Base-by-base conservation (phyloP, 2,888 invertebrate species). In the Ligdia adustata region DNA sequence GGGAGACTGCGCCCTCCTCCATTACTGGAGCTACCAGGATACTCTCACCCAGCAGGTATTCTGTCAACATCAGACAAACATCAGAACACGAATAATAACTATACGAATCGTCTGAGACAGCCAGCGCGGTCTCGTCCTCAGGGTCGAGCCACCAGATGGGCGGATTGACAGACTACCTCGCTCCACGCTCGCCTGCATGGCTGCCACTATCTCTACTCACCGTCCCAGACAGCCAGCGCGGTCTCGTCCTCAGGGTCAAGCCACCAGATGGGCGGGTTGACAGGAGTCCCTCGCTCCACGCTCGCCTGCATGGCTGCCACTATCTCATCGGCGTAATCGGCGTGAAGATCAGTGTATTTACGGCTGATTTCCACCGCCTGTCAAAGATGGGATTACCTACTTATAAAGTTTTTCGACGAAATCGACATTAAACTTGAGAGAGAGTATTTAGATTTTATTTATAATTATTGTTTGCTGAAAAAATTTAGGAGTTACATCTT, bases 231-330 rank as follows among this genome's bases (percentile, higher is more conserved):
- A 52, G 79, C 82, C 16, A 91, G 80, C 0, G 96, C 95, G 1
- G 77, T 84, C 28, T 76, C 60, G 63, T 96, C 94, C 0, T 82
- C 82, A 0, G 96, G 96, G 69, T 94, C 94, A 0, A 94, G 69
- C 96, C 96, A 97, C 97, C 97, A 97, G 53, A 97, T 91, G 1
- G 97, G 97, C 0, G 95, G 91, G 84, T 96, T 96, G 35, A 96
- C 92, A 0, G 96, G 96, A 0, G 92, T 91, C 3, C 95, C 96
- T 3, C 86, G 78, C 0, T 64, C 54, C 0, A 93, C 91, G 0
- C 93, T 91, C 0, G 91, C 81, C 43, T 92, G 68, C 91, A 95
- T 94, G 0, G 93, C 92, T 0, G 91, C 82, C 13, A 91, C 79
- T 38, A 96, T 93, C 18, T 89, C 85, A 4, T 92, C 91, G 0